phyloP scores from a whole-genome alignment of 2,888 invertebrate species.

The Catocala fraxini region DNA sequence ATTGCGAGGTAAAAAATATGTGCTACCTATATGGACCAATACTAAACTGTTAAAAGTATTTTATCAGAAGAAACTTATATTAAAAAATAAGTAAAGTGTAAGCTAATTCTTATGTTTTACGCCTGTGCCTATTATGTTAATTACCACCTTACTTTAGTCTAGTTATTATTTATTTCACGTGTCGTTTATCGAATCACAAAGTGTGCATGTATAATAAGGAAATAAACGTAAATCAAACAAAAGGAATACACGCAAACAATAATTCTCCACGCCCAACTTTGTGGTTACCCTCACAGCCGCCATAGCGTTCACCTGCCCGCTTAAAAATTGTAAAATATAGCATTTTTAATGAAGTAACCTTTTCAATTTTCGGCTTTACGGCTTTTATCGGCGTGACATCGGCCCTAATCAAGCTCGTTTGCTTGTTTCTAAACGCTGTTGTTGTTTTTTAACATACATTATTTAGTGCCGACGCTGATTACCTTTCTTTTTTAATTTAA shows the following conservation, averaged over 20 bases:
- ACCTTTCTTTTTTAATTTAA: constrained; percentile 77
- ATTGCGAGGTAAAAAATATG: too few species aligned
- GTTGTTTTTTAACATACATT: constrained; percentile 61
- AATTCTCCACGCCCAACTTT: constrained; percentile 30
- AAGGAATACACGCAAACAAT: constrained; percentile 26
- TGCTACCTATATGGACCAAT: too few species aligned
- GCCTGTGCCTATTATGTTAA: too few species aligned
- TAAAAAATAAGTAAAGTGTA: background rate
- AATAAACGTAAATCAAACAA: constrained; percentile 10
- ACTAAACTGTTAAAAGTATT: too few species aligned
- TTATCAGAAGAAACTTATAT: background rate
- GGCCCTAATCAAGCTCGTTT: constrained; percentile 80
- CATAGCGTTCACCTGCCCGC: constrained; percentile 81
- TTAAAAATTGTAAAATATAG: constrained; percentile 86
- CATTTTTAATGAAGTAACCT: constrained; percentile 85
- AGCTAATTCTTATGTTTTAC: too few species aligned
- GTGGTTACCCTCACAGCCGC: constrained; percentile 69
- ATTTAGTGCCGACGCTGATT: constrained; percentile 72
- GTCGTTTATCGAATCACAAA: too few species aligned
- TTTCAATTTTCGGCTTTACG: constrained; percentile 86
- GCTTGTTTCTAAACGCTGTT: constrained; percentile 67
- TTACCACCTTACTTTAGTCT: too few species aligned
- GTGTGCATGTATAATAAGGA: background rate
- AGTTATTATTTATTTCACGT: too few species aligned
- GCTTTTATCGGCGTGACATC: constrained; percentile 87